Conservation (phyloP, 1,140 invertebrate genomes). For the Platorchestia sp. region DNA sequence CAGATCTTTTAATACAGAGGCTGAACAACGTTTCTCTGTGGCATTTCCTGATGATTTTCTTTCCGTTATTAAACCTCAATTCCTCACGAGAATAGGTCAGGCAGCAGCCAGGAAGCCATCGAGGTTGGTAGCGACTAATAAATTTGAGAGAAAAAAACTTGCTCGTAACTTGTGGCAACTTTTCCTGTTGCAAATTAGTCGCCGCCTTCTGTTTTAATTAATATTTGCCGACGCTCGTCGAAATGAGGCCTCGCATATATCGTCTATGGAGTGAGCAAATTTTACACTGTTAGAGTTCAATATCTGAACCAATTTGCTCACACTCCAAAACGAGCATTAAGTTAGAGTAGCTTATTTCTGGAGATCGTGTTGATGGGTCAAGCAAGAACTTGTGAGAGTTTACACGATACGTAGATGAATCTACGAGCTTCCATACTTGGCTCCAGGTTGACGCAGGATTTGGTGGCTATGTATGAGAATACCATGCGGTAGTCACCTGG, state of each 20-base stretch:
- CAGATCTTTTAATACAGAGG: not conserved
- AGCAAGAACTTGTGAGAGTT: not conserved
- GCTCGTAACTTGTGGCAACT: not conserved
- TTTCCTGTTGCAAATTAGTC: not conserved
- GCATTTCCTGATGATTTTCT: not conserved
- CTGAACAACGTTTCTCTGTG: not conserved
- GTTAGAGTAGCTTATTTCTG: not conserved
- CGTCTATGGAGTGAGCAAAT: not conserved
- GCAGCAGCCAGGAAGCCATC: not conserved
- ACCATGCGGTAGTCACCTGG: no score
- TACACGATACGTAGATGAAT: not conserved
- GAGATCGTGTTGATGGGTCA: not conserved
- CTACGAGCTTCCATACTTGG: no score
- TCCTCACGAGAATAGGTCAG: not conserved
- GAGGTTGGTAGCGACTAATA: not conserved
- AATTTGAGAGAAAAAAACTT: not conserved
- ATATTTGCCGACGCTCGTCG: not conserved
- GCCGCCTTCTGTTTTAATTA: not conserved
- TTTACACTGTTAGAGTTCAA: not conserved
- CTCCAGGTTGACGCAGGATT: no score
- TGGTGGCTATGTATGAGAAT: no score
- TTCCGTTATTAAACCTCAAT: not conserved
- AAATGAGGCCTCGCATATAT: not conserved
- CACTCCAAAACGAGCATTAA: not conserved
- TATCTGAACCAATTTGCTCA: not conserved